Conservation (phyloP, 2,113 vertebrate species). For the Ploceus nigricollis region DNA sequence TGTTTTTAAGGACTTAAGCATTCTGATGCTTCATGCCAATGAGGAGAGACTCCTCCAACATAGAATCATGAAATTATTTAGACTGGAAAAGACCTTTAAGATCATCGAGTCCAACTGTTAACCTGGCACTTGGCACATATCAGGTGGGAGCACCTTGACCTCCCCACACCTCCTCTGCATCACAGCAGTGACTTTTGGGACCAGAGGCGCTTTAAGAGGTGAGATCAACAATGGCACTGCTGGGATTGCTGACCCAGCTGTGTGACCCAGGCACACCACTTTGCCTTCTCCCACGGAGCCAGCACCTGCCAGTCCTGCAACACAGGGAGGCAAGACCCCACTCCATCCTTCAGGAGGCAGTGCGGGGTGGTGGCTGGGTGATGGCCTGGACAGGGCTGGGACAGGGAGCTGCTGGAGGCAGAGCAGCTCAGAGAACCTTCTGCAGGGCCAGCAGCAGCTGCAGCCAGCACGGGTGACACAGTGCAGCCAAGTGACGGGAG, state of each 20-base stretch:
- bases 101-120: not conserved
- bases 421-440: not conserved
- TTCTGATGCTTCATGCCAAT: not conserved
- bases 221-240: not conserved
- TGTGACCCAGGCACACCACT: rapidly evolving
- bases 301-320: not conserved
- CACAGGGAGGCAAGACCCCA: not conserved
- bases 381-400: not conserved
- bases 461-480: not conserved
- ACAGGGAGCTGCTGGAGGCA: not conserved
- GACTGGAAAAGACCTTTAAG: not conserved
- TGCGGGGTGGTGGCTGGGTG: rapidly evolving
- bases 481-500: not conserved
- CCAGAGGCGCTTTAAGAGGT: not conserved
- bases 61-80: not conserved
- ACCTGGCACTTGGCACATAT: not conserved
- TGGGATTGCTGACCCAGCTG: not conserved
- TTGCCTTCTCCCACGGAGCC: rapidly evolving
- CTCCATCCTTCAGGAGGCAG: not conserved
- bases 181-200: not conserved
- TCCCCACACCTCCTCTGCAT: not conserved
- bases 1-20: not conserved
- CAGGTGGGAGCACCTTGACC: not conserved
- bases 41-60: not conserved
- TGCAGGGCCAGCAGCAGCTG: not conserved